Base-by-base conservation (phyloP, 2,888 invertebrate genomes). In the Drosophila aldrichi region DNA sequence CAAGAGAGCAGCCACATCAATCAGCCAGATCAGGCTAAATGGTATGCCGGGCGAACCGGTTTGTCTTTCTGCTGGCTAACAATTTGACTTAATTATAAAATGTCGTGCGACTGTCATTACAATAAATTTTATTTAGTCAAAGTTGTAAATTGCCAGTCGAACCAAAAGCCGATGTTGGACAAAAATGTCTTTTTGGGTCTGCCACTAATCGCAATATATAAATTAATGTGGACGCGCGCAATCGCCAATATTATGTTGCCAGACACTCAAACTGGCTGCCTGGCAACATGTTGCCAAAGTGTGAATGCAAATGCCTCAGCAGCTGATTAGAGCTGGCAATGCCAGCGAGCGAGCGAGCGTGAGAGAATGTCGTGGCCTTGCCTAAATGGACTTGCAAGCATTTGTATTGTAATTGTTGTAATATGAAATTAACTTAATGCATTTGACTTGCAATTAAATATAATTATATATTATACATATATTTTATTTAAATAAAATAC, bases 31-130 rank as follows among this genome's bases (percentile, higher is more conserved):
- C 79, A 79, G 58, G 61, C 79, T 70, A 71, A 79, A 79, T 79
- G 72, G 65, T 72, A 63, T 79, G 77, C 63, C 63, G 51, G 48
- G 55, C 22, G 22, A 69, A 78, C 80, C 78, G 77, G 78, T 79
- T 79, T 71, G 46, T 66, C 3, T 32, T 49, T 49, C 48, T 49
- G 48, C 48, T 46, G 64, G 70, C 65, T 63, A 73, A 70, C 78
- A 69, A 79, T 78, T 79, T 80, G 76, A 71, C 81, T 83, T 79
- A 85, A 88, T 88, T 89, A 88, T 85, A 86, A 89, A 89, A 87
- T 89, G 81, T 79, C 82, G 85, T 78, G 77, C 81, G 58, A 67
- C 79, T 79, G 85, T 77, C 79, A 73, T 77, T 76, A 82, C 66
- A 79, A 78, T 87, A 88, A 86, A 89, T 80, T 82, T 88, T 61